These are phyloP conservation scores for Eristalis tenax DNA, from an alignment of 2,888 invertebrate genomes.

Conservation along the genomic window DNA sequence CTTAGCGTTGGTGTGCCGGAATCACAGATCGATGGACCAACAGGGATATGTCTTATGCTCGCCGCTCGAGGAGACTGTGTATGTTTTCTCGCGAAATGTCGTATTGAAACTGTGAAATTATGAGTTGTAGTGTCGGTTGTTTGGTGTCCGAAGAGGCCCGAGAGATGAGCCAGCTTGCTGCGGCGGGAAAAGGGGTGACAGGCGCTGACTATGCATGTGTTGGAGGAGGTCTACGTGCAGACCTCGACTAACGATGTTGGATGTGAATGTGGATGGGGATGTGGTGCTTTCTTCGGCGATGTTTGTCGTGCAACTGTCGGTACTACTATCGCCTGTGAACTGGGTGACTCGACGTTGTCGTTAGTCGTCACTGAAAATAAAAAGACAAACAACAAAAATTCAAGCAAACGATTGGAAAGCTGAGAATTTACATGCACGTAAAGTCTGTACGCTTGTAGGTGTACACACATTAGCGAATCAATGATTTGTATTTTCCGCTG, in stretches of 20 bases:
- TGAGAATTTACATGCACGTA: conserved; percentile 21
- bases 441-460: conserved; percentile 27
- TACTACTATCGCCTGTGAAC: conserved; percentile 34
- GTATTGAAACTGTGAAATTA: not conserved
- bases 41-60: too few species aligned
- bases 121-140: not conserved
- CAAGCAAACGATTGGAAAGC: conserved; percentile 36
- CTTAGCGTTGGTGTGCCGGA: not conserved
- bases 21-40: too few species aligned
- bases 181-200: not conserved
- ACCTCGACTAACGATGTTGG: not conserved
- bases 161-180: too few species aligned
- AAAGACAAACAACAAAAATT: conserved; percentile 25
- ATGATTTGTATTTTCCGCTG: conserved; percentile 12
- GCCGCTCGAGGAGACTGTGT: not conserved
- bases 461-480: conserved; percentile 8
- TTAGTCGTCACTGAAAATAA: conserved; percentile 15
- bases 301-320: conserved; percentile 45
- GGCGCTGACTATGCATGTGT: not conserved
- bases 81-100: not conserved
- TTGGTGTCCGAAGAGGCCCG: too few species aligned
- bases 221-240: not conserved
- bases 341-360: conserved; percentile 15
- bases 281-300: conserved; percentile 40
- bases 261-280: not conserved